These are phyloP conservation scores for Gymnoscopelus microlampas DNA, from an alignment of 2,797 vertebrate species.

Conservation along the genomic window DNA sequence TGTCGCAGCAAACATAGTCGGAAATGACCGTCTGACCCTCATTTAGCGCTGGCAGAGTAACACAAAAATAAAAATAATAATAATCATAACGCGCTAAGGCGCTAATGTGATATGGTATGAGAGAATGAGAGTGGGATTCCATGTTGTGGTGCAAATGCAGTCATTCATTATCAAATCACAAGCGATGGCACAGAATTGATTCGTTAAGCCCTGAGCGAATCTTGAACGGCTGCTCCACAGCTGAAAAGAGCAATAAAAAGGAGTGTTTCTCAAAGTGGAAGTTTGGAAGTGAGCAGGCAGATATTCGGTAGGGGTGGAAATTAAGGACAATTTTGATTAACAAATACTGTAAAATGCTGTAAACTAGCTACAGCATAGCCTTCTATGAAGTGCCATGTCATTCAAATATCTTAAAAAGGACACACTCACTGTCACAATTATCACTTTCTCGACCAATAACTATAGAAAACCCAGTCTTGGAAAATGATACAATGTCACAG, in stretches of 20 bases:
- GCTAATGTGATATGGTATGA: slow-evolving; percentile 22
- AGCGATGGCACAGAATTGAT: slow-evolving; percentile 30
- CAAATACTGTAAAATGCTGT: too few relatives aligned
- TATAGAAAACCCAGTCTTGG: too few relatives aligned
- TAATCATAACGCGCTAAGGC: background rate
- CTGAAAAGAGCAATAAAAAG: slow-evolving; percentile 19
- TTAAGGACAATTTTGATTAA: too few relatives aligned
- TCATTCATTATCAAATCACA: slow-evolving; percentile 42
- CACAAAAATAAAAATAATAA: slow-evolving; percentile 40
- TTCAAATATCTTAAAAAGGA: too few relatives aligned
- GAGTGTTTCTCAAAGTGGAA: background rate
- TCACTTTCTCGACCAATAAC: too few relatives aligned
- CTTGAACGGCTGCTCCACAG: slow-evolving; percentile 3
- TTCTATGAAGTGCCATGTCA: too few relatives aligned
- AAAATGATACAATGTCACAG: too few relatives aligned
- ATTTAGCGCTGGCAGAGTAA: slow-evolving; percentile 26
- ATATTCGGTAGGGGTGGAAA: too few relatives aligned
- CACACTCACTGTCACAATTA: too few relatives aligned
- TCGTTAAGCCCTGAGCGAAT: slow-evolving; percentile 17
- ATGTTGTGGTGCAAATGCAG: slow-evolving; percentile 21
- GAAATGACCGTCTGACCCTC: slow-evolving; percentile 63
- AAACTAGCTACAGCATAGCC: too few relatives aligned
- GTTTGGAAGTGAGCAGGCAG: too few relatives aligned
- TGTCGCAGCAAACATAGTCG: slow-evolving; percentile 24
- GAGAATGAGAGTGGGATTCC: slow-evolving; percentile 26